phyloP scores from a whole-genome alignment of 2,797 vertebrate species.

The Acrossocheilus fasciatus region DNA sequence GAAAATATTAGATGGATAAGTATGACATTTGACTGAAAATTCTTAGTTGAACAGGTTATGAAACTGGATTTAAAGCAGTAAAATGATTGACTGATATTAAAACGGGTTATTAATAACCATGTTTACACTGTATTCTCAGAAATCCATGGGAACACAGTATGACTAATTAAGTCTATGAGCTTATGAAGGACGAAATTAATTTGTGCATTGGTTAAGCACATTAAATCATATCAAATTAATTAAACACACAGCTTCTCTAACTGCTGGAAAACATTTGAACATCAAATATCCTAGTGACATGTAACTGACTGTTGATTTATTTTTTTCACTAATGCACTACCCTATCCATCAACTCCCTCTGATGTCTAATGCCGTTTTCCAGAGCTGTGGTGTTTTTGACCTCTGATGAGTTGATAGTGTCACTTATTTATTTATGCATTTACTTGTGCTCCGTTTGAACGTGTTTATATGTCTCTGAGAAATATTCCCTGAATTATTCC shows the following conservation, averaged over 20 bases:
- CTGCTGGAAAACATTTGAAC: constrained; percentile 1
- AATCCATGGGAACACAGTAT: background rate
- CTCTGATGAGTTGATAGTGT: background rate
- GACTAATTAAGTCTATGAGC: background rate
- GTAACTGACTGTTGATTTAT: background rate
- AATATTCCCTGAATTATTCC: background rate
- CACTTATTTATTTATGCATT: background rate
- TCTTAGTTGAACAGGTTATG: background rate
- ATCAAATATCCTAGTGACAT: background rate
- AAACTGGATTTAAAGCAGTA: background rate
- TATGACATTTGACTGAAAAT: background rate
- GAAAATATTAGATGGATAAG: background rate
- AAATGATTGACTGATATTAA: background rate
- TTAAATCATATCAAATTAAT: constrained; percentile 3
- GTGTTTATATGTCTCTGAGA: background rate
- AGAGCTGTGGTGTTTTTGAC: background rate
- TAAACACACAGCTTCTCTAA: background rate
- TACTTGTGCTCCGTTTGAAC: background rate
- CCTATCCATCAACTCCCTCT: background rate
- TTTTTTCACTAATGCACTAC: background rate
- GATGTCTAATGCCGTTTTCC: background rate
- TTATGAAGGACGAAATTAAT: background rate
- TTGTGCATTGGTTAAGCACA: constrained; percentile 8
- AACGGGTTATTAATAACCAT: background rate
- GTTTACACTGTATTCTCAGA: background rate